Base-by-base conservation (phyloP, 2,113 vertebrate genomes). In the Tragulus kanchil region DNA sequence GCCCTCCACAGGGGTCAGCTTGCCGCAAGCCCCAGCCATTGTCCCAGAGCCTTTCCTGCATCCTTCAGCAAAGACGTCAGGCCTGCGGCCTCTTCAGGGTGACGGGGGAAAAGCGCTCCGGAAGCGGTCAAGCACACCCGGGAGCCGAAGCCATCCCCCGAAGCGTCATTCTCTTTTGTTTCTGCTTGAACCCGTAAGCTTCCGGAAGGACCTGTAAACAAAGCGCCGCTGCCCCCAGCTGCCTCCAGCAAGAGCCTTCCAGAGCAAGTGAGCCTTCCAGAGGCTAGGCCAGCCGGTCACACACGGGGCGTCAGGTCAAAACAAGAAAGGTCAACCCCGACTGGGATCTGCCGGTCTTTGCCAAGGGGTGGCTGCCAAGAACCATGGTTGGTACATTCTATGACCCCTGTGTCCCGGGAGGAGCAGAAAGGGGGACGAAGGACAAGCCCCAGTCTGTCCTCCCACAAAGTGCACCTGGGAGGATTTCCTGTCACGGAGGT, bases 361-460 rank as follows among this genome's bases (percentile, higher is more conserved):
- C 16, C 36, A 7, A 45, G 77, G n/a, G 50, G 10, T 21, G 8
- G 71, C 3, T 65, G 83, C 19, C 10, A 21, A 61, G 73, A 45
- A 31, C 7, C 0, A 0, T 2, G 26, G 36, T 0, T 50, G 42
- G 54, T 8, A 3, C n/a, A 0, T 21, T 26, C 89, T 36, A 31
- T 8, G 19, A 28, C 9, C 75, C 1, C 0, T 0, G 52, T 21
- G 59, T 23, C 52, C 48, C 5, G 4, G 64, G 17, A 62, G 42
- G 26, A 61, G 13, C 45, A 2, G 48, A 15, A n/a, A 56, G 26
- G 21, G 42, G 26, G 90, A 25, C 0, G 54, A 26, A 0, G 1
- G 48, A 28, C 1, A 0, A 77, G 69, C 62, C 58, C 28, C 9
- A 8, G 48, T 25, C 54, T 26, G 0, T 1, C 6, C n/a, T 13